Percentiles rank a stretch among this genome's conserved stretches.
phyloP scores from a whole-genome alignment of 2,797 vertebrate species.

The Spinibarbus caldwelli region DNA sequence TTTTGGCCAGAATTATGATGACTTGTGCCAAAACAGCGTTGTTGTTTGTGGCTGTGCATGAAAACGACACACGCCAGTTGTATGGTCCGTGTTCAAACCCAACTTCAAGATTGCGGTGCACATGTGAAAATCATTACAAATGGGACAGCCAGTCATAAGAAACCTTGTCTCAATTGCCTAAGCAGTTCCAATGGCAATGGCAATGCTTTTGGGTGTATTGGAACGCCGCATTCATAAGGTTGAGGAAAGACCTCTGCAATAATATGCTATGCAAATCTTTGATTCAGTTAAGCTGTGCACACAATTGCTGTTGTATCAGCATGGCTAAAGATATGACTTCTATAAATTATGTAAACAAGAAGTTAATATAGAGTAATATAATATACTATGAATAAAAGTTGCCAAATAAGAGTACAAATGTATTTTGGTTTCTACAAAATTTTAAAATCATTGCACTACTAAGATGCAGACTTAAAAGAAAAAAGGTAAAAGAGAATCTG shows the following conservation, averaged over 20 bases:
- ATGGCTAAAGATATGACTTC: not conserved
- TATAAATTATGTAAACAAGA: not conserved
- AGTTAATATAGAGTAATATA: not conserved
- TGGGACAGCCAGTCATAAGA: not conserved
- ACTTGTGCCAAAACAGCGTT: not conserved
- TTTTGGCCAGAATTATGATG: not conserved
- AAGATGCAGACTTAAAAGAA: not conserved
- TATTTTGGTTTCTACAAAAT: not conserved
- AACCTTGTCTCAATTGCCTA: constrained; percentile 3
- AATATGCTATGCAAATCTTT: not conserved
- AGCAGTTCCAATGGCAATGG: constrained; percentile 45
- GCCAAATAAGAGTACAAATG: not conserved
- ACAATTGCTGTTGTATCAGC: not conserved
- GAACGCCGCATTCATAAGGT: not conserved
- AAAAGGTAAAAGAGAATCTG: too few relatives aligned
- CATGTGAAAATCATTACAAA: not conserved
- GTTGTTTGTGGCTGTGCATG: not conserved
- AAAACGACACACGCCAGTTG: not conserved
- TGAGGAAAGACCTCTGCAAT: not conserved
- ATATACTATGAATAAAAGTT: not conserved
- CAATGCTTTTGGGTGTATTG: constrained; percentile 6
- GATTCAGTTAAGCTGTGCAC: not conserved
- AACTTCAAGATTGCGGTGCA: not conserved
- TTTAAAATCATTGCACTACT: not conserved
- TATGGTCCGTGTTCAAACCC: not conserved